Evolutionary conservation across 2,113 vertebrate genomes (phyloP).

Genomic region (Thalassarche chlororhynchos): DNA sequence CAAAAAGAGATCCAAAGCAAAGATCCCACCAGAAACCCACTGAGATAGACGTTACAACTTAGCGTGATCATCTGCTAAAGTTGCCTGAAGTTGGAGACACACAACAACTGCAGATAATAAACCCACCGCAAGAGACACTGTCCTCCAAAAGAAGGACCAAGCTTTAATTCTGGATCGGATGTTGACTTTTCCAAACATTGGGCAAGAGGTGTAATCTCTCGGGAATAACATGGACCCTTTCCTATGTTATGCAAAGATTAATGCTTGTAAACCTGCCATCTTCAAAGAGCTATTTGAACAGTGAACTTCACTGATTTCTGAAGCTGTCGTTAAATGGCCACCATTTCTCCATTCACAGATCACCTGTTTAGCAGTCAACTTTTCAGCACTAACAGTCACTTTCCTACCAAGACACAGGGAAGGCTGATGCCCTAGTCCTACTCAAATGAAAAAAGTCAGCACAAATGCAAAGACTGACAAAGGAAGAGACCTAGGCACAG

Average conservation of each 20-base stretch:
- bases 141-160: neutral
- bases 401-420: neutral
- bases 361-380: neutral
- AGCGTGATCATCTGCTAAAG: neutral
- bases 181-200: neutral
- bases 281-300: neutral
- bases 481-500: neutral
- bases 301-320: neutral
- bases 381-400: neutral
- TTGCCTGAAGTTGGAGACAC: neutral
- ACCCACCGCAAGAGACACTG: neutral
- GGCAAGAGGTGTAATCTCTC: neutral
- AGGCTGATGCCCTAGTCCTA: neutral
- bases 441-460: neutral
- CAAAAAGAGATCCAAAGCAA: neutral
- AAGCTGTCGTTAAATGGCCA: neutral
- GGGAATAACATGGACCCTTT: neutral
- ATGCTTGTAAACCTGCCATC: neutral
- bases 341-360: neutral
- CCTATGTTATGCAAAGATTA: neutral
- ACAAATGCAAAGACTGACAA: neutral
- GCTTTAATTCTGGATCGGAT: neutral
- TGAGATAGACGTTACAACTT: neutral
- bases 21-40: neutral
- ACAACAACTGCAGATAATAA: neutral